Evolutionary conservation across 2,888 invertebrate species (phyloP).

Genomic region (Thymelicus acteon): DNA sequence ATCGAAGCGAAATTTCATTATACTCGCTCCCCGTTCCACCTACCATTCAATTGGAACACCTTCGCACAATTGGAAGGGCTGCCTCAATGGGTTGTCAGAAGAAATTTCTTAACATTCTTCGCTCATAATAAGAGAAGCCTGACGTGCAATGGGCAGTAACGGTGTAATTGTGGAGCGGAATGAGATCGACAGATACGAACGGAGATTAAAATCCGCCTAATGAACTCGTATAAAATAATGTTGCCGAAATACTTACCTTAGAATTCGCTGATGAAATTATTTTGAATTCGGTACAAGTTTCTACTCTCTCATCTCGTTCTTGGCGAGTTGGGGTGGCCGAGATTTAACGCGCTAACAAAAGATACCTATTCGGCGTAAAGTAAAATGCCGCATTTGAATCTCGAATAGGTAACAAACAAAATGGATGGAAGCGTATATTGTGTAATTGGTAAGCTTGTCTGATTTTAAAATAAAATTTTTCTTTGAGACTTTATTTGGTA

Average conservation of each 20-base stretch:
- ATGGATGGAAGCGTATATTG: conserved; percentile 32
- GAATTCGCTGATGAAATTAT: conserved; percentile 48
- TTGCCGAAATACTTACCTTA: conserved; percentile 57
- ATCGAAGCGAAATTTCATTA: conserved; percentile 83
- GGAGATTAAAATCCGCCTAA: conserved; percentile 76
- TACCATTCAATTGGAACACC: conserved; percentile 83
- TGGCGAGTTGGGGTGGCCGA: conserved; percentile 33
- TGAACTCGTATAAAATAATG: conserved; percentile 67
- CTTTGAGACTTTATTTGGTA: conserved; percentile 18
- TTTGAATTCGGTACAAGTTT: conserved; percentile 42
- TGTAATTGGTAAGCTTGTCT: conserved; percentile 34
- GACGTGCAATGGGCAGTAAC: conserved; percentile 81
- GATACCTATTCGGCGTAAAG: conserved; percentile 37
- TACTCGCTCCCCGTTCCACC: conserved; percentile 78
- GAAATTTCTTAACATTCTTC: conserved; percentile 84
- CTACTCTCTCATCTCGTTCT: conserved; percentile 35
- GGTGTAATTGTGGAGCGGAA: conserved; percentile 79
- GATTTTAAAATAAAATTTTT: conserved; percentile 32
- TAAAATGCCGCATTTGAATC: conserved; percentile 38
- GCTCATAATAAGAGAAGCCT: conserved; percentile 78
- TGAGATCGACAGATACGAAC: conserved; percentile 78
- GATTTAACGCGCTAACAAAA: conserved; percentile 37
- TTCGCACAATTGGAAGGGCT: conserved; percentile 81
- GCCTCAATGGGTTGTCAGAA: conserved; percentile 83
- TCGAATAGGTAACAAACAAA: conserved; percentile 36